Percentiles rank a stretch among this genome's conserved stretches.
Conservation (phyloP, 2,113 vertebrate genomes). For the Phalacrocorax brasilianus region DNA sequence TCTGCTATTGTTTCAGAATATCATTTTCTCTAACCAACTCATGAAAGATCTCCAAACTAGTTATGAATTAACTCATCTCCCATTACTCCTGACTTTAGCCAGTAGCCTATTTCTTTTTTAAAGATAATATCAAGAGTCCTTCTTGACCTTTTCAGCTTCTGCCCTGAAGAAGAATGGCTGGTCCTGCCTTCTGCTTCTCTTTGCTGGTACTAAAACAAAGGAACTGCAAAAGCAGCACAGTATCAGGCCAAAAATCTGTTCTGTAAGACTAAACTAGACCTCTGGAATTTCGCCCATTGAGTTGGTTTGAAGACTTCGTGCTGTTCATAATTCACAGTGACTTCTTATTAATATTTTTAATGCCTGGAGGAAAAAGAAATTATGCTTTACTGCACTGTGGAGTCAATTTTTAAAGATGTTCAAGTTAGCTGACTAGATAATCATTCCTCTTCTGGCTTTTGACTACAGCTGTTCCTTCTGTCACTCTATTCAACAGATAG, state of each 20-base stretch:
- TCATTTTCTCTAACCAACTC: not conserved
- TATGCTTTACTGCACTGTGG: not conserved
- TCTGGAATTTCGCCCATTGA: not conserved
- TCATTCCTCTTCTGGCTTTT: not conserved
- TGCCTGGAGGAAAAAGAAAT: not conserved
- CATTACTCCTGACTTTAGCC: not conserved
- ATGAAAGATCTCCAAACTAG: not conserved
- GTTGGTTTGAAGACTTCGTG: not conserved
- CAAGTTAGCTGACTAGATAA: not conserved
- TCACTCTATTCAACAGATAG: not conserved
- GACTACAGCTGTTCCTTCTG: not conserved
- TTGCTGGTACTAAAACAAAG: not conserved
- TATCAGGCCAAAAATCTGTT: not conserved
- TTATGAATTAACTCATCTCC: not conserved
- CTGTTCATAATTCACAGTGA: not conserved
- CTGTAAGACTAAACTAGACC: not conserved
- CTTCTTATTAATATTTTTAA: slow-evolving; percentile 20
- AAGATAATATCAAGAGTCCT: not conserved
- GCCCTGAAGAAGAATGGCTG: not conserved
- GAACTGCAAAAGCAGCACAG: not conserved
- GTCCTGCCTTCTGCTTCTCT: not conserved
- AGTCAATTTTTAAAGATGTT: slow-evolving; percentile 22
- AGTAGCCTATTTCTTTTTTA: not conserved
- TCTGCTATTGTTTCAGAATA: not conserved
- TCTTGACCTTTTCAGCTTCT: slow-evolving; percentile 1